Percentiles rank a stretch among this genome's conserved stretches.
These are phyloP conservation scores for Rhinolophus sinicus DNA, from an alignment of 2,113 vertebrate genomes.

Conservation along the genomic window DNA sequence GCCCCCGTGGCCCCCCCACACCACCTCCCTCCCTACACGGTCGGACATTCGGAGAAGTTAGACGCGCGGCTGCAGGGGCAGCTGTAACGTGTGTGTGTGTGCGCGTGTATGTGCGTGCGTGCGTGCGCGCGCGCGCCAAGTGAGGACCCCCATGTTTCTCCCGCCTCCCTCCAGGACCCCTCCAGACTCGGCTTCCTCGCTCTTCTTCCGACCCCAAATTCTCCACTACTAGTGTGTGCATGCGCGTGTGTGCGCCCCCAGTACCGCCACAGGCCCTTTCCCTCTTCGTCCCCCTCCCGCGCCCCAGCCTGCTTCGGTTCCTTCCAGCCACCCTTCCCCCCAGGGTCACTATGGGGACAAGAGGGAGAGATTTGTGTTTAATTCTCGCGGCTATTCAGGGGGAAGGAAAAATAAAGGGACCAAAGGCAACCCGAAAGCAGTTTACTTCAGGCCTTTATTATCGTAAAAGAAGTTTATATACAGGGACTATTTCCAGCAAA, in stretches of 20 bases:
- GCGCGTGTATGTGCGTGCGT: background rate
- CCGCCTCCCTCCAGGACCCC: background rate
- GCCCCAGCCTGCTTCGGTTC: background rate
- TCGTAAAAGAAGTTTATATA: slow-evolving; percentile 80
- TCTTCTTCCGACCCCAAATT: background rate
- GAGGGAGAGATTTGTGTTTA: background rate
- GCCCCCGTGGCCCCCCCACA: background rate
- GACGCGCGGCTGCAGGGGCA: background rate
- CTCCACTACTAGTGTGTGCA: background rate
- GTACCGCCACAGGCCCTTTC: no score
- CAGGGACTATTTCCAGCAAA: slow-evolving; percentile 54
- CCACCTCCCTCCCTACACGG: fast-evolving
- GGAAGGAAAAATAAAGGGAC: slow-evolving; percentile 37
- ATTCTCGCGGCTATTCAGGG: background rate
- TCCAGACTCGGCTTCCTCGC: background rate
- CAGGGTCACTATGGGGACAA: slow-evolving; percentile 49
- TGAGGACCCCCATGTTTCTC: background rate
- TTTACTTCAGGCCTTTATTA: slow-evolving; percentile 85
- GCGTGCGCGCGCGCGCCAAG: background rate
- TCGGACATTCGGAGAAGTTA: background rate
- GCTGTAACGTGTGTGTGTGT: background rate
- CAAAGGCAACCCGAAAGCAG: slow-evolving; percentile 49
- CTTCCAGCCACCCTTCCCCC: background rate
- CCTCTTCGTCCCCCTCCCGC: fast-evolving
- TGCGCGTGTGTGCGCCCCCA: background rate